These are phyloP conservation scores for Gila orcuttii DNA, from an alignment of 2,113 vertebrate species.

Conservation along the genomic window DNA sequence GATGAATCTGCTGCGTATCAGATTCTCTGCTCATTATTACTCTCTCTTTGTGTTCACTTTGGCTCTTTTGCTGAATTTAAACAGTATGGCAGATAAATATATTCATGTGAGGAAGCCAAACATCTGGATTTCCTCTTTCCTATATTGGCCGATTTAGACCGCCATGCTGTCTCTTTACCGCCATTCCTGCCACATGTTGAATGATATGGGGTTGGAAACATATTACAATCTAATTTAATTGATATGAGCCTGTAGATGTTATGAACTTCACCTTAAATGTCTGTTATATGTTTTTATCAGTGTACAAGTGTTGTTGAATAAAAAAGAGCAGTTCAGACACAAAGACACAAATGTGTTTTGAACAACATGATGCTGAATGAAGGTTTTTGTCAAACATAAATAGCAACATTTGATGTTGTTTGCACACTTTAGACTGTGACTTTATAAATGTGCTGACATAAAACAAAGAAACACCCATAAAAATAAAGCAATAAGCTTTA, in stretches of 20 bases:
- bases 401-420: neutral
- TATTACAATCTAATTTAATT: conserved; percentile 15
- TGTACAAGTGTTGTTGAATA: no score
- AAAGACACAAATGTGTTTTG: neutral
- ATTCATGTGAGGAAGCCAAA: conserved; percentile 61
- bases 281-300: neutral
- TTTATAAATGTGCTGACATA: neutral
- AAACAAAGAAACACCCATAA: neutral
- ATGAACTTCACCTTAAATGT: neutral
- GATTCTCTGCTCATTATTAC: neutral
- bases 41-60: neutral
- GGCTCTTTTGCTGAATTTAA: neutral
- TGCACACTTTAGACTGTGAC: neutral
- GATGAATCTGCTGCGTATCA: neutral
- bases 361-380: no score
- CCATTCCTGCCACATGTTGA: neutral
- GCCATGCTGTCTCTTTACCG: neutral
- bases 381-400: neutral
- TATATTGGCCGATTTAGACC: no score
- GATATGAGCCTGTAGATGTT: neutral
- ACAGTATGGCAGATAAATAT: conserved; percentile 48
- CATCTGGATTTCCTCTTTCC: conserved; percentile 62
- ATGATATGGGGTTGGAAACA: neutral
- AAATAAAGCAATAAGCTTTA: neutral
- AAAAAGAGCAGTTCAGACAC: neutral